These are phyloP conservation scores for Electrona antarctica DNA, from an alignment of 2,113 vertebrate species.

Conservation along the genomic window DNA sequence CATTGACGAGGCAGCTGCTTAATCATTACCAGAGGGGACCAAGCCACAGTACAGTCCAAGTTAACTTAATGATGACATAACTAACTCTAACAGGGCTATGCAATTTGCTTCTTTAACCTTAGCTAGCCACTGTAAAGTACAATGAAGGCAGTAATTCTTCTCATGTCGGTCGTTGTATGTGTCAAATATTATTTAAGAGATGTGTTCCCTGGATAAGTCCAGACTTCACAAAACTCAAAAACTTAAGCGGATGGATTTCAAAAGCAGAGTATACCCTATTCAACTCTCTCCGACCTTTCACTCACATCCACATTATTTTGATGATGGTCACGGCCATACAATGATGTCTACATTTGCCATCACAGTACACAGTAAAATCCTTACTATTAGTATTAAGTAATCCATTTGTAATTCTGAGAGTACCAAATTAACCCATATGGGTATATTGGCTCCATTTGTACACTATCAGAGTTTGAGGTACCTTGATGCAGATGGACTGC, in stretches of 20 bases:
- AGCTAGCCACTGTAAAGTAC: not conserved
- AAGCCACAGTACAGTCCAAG: slow-evolving; percentile 25
- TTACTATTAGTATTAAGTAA: too few relatives aligned
- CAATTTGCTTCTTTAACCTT: slow-evolving; percentile 15
- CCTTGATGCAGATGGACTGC: slow-evolving; percentile 71
- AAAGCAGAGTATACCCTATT: too few relatives aligned
- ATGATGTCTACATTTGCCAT: too few relatives aligned
- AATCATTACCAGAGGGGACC: slow-evolving; percentile 59
- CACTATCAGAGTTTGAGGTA: slow-evolving; percentile 32
- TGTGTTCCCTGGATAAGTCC: not conserved
- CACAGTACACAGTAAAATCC: too few relatives aligned
- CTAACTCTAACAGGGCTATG: slow-evolving; percentile 5
- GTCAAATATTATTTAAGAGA: not conserved
- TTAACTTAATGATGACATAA: slow-evolving; percentile 45
- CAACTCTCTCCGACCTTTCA: too few relatives aligned
- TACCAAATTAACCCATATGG: too few relatives aligned
- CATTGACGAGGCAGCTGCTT: slow-evolving; percentile 31
- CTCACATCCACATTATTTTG: too few relatives aligned
- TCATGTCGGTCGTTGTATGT: not conserved
- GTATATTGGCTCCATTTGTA: not conserved
- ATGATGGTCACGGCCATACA: too few relatives aligned
- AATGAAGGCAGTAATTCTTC: slow-evolving; percentile 2
- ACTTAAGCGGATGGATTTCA: too few relatives aligned
- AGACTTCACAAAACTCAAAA: not conserved
- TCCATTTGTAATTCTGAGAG: too few relatives aligned